These are phyloP conservation scores for Schizaphis graminum DNA, from an alignment of 2,888 invertebrate species.

Conservation along the genomic window DNA sequence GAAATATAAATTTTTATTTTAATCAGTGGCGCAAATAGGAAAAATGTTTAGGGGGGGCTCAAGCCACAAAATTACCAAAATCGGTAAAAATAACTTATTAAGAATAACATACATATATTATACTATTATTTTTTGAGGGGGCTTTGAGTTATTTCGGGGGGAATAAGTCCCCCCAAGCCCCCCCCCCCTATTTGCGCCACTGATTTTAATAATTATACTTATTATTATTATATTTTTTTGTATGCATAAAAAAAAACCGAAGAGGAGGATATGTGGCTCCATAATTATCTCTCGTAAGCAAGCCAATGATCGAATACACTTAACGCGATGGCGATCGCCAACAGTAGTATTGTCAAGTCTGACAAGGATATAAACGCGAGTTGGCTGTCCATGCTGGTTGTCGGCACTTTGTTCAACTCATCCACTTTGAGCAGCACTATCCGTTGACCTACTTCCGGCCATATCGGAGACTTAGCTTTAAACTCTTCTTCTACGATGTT, in stretches of 20 bases:
- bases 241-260: background rate
- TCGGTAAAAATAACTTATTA: too few species aligned
- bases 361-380: background rate
- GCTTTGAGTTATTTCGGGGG: too few species aligned
- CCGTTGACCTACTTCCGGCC: conserved; percentile 9
- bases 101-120: too few species aligned
- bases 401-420: background rate
- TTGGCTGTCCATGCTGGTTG: background rate
- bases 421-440: background rate
- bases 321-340: background rate
- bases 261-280: background rate
- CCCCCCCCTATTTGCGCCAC: too few species aligned
- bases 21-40: too few species aligned
- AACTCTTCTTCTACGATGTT: background rate
- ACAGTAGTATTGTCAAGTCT: background rate
- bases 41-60: too few species aligned
- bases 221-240: background rate
- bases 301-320: background rate
- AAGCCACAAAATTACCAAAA: too few species aligned
- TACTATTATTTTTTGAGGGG: too few species aligned
- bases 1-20: background rate
- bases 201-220: background rate
- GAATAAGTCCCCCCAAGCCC: too few species aligned
- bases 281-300: background rate
- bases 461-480: background rate